Base-by-base conservation (phyloP, 2,113 vertebrate genomes). In the Porphyrio hochstetteri region DNA sequence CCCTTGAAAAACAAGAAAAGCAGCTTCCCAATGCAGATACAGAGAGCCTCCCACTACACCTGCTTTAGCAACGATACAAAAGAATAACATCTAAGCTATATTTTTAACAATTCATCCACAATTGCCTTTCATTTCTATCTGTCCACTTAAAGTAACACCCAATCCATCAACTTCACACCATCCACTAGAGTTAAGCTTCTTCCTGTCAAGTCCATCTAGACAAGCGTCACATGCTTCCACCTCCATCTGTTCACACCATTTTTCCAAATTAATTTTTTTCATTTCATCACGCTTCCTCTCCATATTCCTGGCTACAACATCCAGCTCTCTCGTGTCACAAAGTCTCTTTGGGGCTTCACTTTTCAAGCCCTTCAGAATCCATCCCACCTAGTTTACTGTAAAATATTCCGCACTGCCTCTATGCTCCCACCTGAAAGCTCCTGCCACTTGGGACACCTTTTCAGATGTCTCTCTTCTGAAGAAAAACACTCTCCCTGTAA, bases 131-230 rank as follows among this genome's bases (percentile, higher is more conserved):
- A 64, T 71, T 91, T 93, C 52, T 93, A 33, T 21, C 69, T 35
- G 24, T 81, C 91, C 81, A 48, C 38, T 64, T 92, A 89, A 91
- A 96, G 42, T 48, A 93, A 78, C 77, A 91, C 38, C 10, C 16
- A 67, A 55, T 59, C 52, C 68, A 80, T 53, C 89, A 88, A 24
- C 28, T 83, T 86, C 60, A 81, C 52, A 63, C 36, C 28, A 88
- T 5, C 35, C 63, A 10, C 55, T 11, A 81, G 25, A 81, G 25
- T 71, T 68, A 59, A 1, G 0, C 21, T 64, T 80, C 79, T 23
- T 70, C 71, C 44, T 69, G 55, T 61, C 75, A 81, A 67, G 36
- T 61, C 76, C 68, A 86, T 63, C 40, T 38, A 86, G 31, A 69
- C 11, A 50, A 72, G 55, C 0, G 0, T 17, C 33, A 44, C 35